Evolutionary conservation across 2,797 vertebrate genomes (phyloP).

Genomic region (Ceryle rudis): DNA sequence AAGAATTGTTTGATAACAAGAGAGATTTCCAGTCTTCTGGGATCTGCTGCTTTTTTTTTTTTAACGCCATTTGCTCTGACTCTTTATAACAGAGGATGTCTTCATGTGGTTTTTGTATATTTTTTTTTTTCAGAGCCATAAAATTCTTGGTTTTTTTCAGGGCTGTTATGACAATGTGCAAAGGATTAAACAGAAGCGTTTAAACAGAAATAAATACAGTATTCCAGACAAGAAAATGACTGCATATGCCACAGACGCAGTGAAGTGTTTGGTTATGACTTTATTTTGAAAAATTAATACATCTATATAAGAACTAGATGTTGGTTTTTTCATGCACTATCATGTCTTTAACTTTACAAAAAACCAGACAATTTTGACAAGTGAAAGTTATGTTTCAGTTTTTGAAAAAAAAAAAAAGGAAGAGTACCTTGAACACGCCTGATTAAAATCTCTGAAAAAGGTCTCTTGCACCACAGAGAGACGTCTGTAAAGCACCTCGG

Average conservation of each 20-base stretch:
- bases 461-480: neutral
- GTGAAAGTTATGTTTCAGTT: neutral
- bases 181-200: slow-evolving; percentile 5
- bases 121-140: neutral
- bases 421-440: neutral
- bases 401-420: neutral
- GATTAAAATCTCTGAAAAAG: neutral
- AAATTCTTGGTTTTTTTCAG: neutral
- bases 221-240: neutral
- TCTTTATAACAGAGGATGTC: neutral
- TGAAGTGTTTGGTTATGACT: slow-evolving; percentile 2
- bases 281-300: slow-evolving; percentile 27
- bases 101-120: neutral
- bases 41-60: neutral
- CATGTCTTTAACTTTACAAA: neutral
- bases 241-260: neutral
- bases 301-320: neutral
- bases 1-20: neutral
- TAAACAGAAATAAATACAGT: slow-evolving; percentile 32
- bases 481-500: neutral
- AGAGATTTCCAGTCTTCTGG: neutral
- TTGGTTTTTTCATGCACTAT: neutral
- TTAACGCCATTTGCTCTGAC: neutral
- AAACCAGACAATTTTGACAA: neutral
- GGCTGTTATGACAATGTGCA: neutral